Conservation (phyloP, 2,888 invertebrate species). For the Pollenia amentaria region DNA sequence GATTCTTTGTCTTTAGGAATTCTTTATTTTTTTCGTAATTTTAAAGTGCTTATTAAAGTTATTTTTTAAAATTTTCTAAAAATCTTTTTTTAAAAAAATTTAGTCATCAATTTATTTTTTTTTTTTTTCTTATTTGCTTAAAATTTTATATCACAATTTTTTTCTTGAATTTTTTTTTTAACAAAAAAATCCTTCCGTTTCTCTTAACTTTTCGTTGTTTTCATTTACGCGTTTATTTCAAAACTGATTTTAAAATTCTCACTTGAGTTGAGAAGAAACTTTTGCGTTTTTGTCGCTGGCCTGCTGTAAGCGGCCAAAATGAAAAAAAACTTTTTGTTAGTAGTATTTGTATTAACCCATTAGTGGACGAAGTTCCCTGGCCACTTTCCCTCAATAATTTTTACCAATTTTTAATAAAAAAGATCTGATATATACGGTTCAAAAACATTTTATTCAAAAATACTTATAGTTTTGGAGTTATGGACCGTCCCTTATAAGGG, state of each 20-base stretch:
- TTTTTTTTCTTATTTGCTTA: conserved; percentile 5
- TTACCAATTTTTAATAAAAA: no score
- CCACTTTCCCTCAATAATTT: no score
- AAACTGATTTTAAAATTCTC: conserved; percentile 60
- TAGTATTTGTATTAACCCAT: conserved; percentile 9
- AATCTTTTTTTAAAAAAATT: conserved; percentile 1
- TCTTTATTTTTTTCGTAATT: conserved; percentile 34
- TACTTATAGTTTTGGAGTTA: no score
- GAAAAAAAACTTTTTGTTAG: conserved; percentile 5
- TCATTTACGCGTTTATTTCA: conserved; percentile 52
- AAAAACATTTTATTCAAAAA: no score
- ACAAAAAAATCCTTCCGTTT: conserved; percentile 34
- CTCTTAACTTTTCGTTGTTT: conserved; percentile 18
- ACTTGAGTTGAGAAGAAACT: conserved; percentile 58
- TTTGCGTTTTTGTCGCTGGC: conserved; percentile 6
- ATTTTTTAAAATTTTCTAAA: background rate
- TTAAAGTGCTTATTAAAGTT: conserved; percentile 53
- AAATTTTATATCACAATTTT: background rate
- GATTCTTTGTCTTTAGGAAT: background rate
- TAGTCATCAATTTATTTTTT: conserved; percentile 23
- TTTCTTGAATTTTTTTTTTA: background rate
- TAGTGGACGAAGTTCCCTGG: no score
- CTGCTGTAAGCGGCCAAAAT: conserved; percentile 1
- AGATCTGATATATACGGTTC: no score
- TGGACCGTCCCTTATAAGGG: no score